Percentiles rank a stretch among this genome's conserved stretches.
Conservation (phyloP, 2,888 invertebrate genomes). For the Thumatha senex region DNA sequence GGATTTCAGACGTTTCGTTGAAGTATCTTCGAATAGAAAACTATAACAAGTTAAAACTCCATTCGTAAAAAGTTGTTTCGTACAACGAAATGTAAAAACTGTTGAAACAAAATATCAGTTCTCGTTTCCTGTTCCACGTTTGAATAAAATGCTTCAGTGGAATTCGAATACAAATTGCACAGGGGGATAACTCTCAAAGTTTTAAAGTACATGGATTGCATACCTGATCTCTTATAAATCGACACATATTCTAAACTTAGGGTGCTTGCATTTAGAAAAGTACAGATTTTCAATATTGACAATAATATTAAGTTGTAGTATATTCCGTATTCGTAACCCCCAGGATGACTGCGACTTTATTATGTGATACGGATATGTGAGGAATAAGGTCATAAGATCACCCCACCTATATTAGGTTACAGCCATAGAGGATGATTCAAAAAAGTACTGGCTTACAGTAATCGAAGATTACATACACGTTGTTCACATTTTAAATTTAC, state of each 20-base stretch:
- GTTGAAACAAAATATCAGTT: not conserved
- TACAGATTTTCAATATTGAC: too few species aligned
- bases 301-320: too few species aligned
- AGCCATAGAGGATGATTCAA: too few species aligned
- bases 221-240: slow-evolving; percentile 7
- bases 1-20: too few species aligned
- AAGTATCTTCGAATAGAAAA: not conserved
- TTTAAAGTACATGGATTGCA: slow-evolving; percentile 2
- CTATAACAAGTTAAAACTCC: not conserved
- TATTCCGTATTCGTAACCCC: too few species aligned
- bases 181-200: slow-evolving; percentile 5
- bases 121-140: not conserved
- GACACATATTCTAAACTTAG: not conserved
- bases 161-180: slow-evolving; percentile 1
- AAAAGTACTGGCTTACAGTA: too few species aligned
- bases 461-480: too few species aligned
- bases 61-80: not conserved
- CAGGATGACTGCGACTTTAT: too few species aligned
- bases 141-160: slow-evolving; percentile 4
- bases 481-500: too few species aligned
- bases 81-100: not conserved
- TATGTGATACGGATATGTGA: too few species aligned
- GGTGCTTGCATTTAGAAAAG: not conserved
- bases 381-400: too few species aligned
- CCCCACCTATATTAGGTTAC: too few species aligned